phyloP scores from a whole-genome alignment of 2,113 vertebrate genomes.

The Corythaixoides concolor region DNA sequence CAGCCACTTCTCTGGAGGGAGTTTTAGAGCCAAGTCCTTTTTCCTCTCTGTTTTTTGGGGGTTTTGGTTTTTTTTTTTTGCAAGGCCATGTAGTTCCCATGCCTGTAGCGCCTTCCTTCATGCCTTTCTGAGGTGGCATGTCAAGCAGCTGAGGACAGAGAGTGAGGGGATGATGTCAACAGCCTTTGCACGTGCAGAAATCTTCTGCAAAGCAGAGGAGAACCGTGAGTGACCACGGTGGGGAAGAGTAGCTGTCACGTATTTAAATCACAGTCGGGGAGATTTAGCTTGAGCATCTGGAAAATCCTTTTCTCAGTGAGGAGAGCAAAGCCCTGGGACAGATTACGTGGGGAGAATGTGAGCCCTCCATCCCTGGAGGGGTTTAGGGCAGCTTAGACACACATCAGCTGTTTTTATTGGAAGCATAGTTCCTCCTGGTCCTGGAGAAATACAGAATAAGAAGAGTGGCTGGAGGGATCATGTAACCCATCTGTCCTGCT shows the following conservation, averaged over 20 bases:
- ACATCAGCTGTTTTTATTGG: neutral
- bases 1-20: too few relatives aligned
- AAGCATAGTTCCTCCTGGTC: neutral
- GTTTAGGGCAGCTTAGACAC: neutral
- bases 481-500: neutral
- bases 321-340: neutral
- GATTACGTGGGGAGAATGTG: neutral
- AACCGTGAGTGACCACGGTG: accelerated
- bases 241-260: neutral
- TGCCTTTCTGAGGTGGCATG: neutral
- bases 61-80: neutral
- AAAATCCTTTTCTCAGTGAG: neutral
- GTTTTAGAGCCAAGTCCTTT: neutral
- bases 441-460: neutral
- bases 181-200: neutral
- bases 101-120: neutral
- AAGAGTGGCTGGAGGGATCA: neutral
- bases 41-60: neutral
- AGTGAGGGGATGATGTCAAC: accelerated
- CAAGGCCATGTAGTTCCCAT: neutral
- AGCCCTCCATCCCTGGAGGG: neutral
- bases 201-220: neutral
- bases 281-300: neutral
- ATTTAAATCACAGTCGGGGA: neutral
- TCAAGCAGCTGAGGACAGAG: neutral